Percentiles rank a stretch among this genome's conserved stretches.
Conservation (phyloP, 2,113 vertebrate species). For the Taxidea taxus region DNA sequence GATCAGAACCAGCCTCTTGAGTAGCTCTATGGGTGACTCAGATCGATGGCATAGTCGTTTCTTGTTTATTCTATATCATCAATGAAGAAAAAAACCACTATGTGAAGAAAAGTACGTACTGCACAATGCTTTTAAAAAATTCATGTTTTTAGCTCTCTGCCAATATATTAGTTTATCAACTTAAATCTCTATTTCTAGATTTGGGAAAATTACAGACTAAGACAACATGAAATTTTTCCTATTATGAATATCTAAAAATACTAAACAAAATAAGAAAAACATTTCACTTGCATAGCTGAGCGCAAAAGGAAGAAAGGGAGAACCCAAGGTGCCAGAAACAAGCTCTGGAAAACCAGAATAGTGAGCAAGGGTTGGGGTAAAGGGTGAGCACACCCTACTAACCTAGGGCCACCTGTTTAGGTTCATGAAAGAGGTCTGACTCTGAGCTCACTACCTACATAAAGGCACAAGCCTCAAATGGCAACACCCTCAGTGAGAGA, state of each 20-base stretch:
- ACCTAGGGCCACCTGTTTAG: background rate
- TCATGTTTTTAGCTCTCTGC: background rate
- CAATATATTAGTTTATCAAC: background rate
- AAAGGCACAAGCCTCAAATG: background rate
- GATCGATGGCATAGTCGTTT: background rate
- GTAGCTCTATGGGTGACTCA: background rate
- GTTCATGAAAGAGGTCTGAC: background rate
- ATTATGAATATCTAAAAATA: background rate
- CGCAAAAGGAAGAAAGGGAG: background rate
- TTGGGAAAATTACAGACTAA: background rate
- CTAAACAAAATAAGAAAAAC: background rate
- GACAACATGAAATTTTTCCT: background rate
- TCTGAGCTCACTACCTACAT: background rate
- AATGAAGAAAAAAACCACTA: background rate
- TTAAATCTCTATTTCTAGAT: background rate
- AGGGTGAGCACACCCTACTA: background rate
- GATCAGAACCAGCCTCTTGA: rapidly evolving
- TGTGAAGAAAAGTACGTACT: background rate
- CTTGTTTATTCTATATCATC: background rate
- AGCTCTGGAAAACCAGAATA: background rate
- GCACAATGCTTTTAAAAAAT: background rate
- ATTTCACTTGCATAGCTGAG: background rate
- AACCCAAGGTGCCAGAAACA: background rate
- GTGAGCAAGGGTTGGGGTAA: rapidly evolving
- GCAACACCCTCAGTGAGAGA: background rate